These are phyloP conservation scores for Sebastes reedi DNA, from an alignment of 2,797 vertebrate genomes.

Conservation along the genomic window DNA sequence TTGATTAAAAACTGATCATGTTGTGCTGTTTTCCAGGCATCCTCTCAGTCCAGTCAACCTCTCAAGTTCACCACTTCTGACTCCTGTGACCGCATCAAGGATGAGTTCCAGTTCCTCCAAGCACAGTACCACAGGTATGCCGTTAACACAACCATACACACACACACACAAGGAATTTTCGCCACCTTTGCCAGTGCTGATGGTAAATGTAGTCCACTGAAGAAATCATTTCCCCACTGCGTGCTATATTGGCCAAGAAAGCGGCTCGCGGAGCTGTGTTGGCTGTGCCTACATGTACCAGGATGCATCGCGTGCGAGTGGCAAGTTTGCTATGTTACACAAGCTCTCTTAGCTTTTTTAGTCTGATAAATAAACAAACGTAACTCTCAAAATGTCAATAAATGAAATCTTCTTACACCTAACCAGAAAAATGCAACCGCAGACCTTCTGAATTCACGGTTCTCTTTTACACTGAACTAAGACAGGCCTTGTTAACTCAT, in stretches of 20 bases:
- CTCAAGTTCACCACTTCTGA: constrained; percentile 98
- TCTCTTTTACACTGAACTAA: neutral
- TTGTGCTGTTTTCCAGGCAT: constrained; percentile 80
- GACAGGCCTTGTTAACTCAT: neutral
- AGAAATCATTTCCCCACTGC: neutral
- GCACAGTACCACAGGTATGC: constrained; percentile 96
- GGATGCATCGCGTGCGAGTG: neutral
- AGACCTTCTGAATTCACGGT: neutral
- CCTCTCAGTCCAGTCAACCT: constrained; percentile 94
- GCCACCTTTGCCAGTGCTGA: neutral
- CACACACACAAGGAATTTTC: fast-evolving
- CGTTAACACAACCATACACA: neutral
- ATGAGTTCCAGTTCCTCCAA: constrained; percentile 98
- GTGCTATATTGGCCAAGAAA: neutral
- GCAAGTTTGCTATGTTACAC: neutral
- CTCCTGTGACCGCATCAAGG: constrained; percentile 98
- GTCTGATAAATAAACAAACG: neutral
- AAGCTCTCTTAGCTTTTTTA: neutral
- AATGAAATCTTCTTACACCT: neutral
- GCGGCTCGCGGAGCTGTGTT: neutral
- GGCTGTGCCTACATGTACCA: neutral
- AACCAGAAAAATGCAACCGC: neutral
- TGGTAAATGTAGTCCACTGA: neutral
- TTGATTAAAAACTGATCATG: neutral
- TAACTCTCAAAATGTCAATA: neutral